Percentiles rank a stretch among this genome's conserved stretches.
phyloP scores from a whole-genome alignment of 2,113 vertebrate species.

The human (Homo sapiens) region DNA sequence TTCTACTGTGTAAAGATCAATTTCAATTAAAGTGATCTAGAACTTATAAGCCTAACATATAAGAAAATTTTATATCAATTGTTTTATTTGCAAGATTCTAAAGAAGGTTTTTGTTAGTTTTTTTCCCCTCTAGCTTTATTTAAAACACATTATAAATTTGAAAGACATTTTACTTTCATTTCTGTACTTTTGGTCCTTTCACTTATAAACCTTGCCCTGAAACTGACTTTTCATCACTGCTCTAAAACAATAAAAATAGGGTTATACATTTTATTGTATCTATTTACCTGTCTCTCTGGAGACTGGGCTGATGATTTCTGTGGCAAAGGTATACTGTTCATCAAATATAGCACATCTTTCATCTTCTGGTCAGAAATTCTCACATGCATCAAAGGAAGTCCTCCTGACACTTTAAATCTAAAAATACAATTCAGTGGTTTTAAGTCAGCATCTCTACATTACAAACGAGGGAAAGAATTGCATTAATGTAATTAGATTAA shows the following conservation, averaged over 20 bases:
- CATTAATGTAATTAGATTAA: neutral
- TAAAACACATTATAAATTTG: neutral
- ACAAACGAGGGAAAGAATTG: neutral
- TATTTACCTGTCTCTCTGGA: slow-evolving; percentile 87
- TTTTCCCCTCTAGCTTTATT: neutral
- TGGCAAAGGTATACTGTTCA: slow-evolving; percentile 93
- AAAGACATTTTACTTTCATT: neutral
- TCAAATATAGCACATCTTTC: slow-evolving; percentile 86
- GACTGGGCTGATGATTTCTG: slow-evolving; percentile 77
- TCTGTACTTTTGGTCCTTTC: neutral
- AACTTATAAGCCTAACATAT: neutral
- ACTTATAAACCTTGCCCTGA: neutral
- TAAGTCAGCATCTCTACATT: neutral
- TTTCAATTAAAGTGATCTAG: slow-evolving; percentile 14
- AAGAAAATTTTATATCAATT: neutral
- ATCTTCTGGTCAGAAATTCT: slow-evolving; percentile 96
- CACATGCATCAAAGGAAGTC: slow-evolving; percentile 93
- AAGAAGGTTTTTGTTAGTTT: neutral
- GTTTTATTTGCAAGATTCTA: slow-evolving; percentile 18
- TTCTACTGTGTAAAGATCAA: slow-evolving; percentile 10
- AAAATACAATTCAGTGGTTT: neutral
- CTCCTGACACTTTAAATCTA: slow-evolving; percentile 96
- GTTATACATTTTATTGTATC: neutral
- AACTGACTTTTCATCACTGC: neutral
- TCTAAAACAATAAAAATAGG: neutral